phyloP scores from a whole-genome alignment of 2,888 invertebrate genomes.

The Erannis defoliaria region DNA sequence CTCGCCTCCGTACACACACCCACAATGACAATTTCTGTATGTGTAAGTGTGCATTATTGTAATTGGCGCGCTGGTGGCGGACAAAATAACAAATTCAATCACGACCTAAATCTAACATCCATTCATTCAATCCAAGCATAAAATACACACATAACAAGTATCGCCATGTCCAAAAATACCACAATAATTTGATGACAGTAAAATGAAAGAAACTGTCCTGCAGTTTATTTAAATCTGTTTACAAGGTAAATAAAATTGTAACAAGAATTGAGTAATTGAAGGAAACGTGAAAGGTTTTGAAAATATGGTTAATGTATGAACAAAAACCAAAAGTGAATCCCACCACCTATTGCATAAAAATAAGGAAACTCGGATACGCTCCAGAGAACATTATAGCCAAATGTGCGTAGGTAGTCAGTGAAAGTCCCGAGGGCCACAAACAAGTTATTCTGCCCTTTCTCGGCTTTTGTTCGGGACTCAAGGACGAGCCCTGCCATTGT shows the following conservation, averaged over 20 bases:
- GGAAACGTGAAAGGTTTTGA: neutral
- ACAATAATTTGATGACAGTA: neutral
- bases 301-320: neutral
- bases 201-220: neutral
- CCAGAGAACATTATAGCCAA: slow-evolving; percentile 53
- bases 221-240: neutral
- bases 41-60: slow-evolving; percentile 66
- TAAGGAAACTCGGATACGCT: slow-evolving; percentile 17
- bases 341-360: slow-evolving; percentile 15
- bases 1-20: slow-evolving; percentile 78
- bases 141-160: slow-evolving; percentile 2
- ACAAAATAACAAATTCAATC: slow-evolving; percentile 75
- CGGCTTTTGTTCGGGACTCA: slow-evolving; percentile 83
- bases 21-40: slow-evolving; percentile 50
- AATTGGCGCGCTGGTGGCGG: slow-evolving; percentile 68
- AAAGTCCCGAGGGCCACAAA: slow-evolving; percentile 82
- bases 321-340: slow-evolving; percentile 3
- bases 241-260: neutral
- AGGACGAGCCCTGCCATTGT: slow-evolving; percentile 83
- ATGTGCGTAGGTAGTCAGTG: slow-evolving; percentile 81
- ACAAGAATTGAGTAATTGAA: neutral
- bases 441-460: slow-evolving; percentile 85
- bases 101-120: slow-evolving; percentile 69
- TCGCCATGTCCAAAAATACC: no score
- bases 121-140: slow-evolving; percentile 39